Evolutionary conservation across 2,888 invertebrate species (phyloP), one percentile per base, ranked within the genome.

Genomic region (Dicyrtoma fusca): DNA sequence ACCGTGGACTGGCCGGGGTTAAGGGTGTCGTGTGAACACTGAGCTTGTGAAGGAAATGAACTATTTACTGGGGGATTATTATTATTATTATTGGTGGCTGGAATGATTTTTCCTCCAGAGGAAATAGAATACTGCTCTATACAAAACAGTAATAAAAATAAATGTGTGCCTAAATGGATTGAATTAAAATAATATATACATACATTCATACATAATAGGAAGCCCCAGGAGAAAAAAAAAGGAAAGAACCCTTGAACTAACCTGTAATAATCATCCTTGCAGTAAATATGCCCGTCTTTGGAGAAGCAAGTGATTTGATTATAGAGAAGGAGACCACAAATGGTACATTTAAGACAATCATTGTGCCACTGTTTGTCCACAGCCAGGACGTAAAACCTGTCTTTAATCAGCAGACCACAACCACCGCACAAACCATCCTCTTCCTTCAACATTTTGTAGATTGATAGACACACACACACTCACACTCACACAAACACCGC

Each of bases 211-310:
- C n/a, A 57, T 14, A 57, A 5, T 5, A 21, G 19, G 11, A 21
- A 57, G 57, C 11, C 19, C 2, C 23, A 14, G 2, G 5, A 8
- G 57, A 21, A 57, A 21, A 57, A 5, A 34, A 34, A 34, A 34
- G 34, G 17, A 17, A 19, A 17, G 21, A 44, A 10, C 8, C 34
- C 14, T 1, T 26, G 17, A 14, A 45, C 19, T 61, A 26, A 95
- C 95, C 94, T 90, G 85, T 92, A 94, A 83, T 95, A 96, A 84
- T 96, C 95, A 82, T 94, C 94, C 83, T 94, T 94, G 87, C 95
- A 96, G 85, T 93, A 95, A 81, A 95, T 94, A 83, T 91, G 91
- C 69, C 94, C 93, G 81, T 94, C 93, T 77, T 93, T 86, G 11
- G 92, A 90, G 84, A 94, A 96, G 85, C 95, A 95, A 79, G 94